These are phyloP conservation scores for Calidris pygmaea DNA, from an alignment of 2,113 vertebrate species.

Conservation along the genomic window DNA sequence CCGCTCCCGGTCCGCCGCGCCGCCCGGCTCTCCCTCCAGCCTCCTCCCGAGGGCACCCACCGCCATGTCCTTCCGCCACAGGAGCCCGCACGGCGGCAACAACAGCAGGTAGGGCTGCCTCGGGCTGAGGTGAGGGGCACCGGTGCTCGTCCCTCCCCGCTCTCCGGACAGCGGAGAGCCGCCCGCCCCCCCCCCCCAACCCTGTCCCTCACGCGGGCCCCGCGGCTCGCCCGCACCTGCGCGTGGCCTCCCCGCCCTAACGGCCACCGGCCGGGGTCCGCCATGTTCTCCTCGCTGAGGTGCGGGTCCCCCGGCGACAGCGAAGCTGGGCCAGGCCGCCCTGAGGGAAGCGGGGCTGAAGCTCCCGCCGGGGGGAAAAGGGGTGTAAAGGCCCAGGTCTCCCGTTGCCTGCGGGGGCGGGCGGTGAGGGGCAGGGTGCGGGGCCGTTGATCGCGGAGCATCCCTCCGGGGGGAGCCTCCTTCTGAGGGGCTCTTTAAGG, in stretches of 20 bases:
- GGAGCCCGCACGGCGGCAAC: conserved; percentile 18
- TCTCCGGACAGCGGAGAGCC: too few species aligned
- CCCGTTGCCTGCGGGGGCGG: background rate
- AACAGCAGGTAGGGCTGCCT: background rate
- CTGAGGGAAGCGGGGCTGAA: background rate
- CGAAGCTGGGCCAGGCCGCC: background rate
- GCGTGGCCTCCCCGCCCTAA: background rate
- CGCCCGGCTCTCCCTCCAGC: background rate
- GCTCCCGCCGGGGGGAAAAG: too few species aligned
- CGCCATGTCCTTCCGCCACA: conserved; percentile 57
- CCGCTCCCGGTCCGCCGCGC: rapidly evolving
- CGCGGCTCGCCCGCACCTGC: background rate
- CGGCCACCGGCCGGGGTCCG: background rate
- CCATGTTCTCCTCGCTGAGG: background rate
- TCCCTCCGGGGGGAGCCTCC: rapidly evolving
- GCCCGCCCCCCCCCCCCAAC: background rate
- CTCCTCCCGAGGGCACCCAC: rapidly evolving
- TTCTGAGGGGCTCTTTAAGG: rapidly evolving
- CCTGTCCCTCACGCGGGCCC: background rate
- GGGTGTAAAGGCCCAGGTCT: rapidly evolving
- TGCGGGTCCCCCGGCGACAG: background rate
- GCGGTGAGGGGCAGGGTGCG: background rate
- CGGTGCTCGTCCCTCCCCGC: background rate
- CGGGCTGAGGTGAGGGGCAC: background rate
- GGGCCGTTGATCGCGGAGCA: rapidly evolving